Conservation (phyloP, 2,888 invertebrate genomes). For the Eugnorisma glareosa region DNA sequence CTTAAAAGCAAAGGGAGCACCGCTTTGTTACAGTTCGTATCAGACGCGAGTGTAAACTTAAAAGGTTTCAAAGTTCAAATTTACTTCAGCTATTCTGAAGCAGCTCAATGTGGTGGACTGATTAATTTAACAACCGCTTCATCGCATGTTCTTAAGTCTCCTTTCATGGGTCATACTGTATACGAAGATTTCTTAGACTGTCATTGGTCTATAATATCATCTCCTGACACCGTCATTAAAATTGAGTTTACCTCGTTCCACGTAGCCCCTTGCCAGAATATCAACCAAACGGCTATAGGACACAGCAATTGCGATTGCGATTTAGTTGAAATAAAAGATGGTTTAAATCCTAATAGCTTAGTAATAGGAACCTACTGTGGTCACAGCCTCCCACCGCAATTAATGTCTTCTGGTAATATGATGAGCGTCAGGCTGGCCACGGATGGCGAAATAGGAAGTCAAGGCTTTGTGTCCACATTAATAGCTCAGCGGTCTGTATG, state of each 20-base stretch:
- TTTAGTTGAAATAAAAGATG: constrained; percentile 94
- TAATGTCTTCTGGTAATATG: constrained; percentile 91
- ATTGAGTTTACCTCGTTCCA: constrained; percentile 90
- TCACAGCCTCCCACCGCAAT: constrained; percentile 87
- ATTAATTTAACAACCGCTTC: constrained; percentile 88
- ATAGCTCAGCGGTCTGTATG: constrained; percentile 84
- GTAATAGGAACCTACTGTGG: constrained; percentile 93
- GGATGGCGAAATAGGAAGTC: constrained; percentile 90
- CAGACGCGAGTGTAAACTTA: constrained; percentile 83
- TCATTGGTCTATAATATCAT: constrained; percentile 92
- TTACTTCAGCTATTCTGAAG: constrained; percentile 89
- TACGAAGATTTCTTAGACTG: constrained; percentile 94
- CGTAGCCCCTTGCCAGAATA: constrained; percentile 84
- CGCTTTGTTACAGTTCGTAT: constrained; percentile 89
- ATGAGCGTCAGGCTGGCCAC: constrained; percentile 93
- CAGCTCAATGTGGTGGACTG: constrained; percentile 93
- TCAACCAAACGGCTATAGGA: constrained; percentile 82
- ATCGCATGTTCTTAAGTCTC: constrained; percentile 81
- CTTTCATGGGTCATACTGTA: constrained; percentile 78
- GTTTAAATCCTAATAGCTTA: constrained; percentile 92
- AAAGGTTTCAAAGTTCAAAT: constrained; percentile 91
- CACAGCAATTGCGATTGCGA: constrained; percentile 92
- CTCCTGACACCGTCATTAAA: constrained; percentile 91
- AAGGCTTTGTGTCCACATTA: constrained; percentile 92
- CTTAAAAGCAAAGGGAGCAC: constrained; percentile 91